Evolutionary conservation across 2,888 invertebrate species (phyloP), one percentile per base, ranked within the genome.

Genomic region (Pollenia griseotomentosa): DNA sequence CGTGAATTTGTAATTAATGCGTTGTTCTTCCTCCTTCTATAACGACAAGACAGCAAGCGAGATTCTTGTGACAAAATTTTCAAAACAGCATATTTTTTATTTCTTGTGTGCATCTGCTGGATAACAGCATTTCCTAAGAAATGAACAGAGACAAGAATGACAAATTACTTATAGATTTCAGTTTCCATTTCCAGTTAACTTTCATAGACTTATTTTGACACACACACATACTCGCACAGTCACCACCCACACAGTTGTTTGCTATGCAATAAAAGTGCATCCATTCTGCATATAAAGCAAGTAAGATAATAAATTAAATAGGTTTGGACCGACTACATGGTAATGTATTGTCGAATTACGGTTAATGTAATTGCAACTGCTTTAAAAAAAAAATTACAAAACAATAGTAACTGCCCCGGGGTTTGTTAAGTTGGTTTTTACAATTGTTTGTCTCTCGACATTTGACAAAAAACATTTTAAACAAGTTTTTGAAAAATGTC

Each of bases 1-100:
- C 75, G 59, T 75, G 75, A 83, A 83, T 80, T 86, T 77, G 44
- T 80, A 80, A 83, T 83, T 83, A 86, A 83, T 86, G 75, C 71
- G 77, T 83, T 33, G 33, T 33, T 33, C 33, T 33, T 73, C 46
- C 74, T 71, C 23, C 61, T 75, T 40, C 42, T 55, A 7, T n/a
- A 44, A 42, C 48, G 68, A 46, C 12, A 83, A 40, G 42, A 57
- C 74, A 83, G 33, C 61, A 11, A 65, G 44, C 44, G 33, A 51
- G 16, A 51, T 16, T 57, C n/a, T 71, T 77, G 63, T 42, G 48
- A 83, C 55, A 77, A 57, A 83, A 55, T 66, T 68, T 78, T 74
- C 23, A 65, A 77, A 74, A 79, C 12, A 63, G 16, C 46, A 55
- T 40, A 44, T 55, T 33, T 66, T 48, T 33, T 48, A 12, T 40